These are phyloP conservation scores for Falco punctatus DNA, from an alignment of 2,113 vertebrate genomes.

Conservation along the genomic window DNA sequence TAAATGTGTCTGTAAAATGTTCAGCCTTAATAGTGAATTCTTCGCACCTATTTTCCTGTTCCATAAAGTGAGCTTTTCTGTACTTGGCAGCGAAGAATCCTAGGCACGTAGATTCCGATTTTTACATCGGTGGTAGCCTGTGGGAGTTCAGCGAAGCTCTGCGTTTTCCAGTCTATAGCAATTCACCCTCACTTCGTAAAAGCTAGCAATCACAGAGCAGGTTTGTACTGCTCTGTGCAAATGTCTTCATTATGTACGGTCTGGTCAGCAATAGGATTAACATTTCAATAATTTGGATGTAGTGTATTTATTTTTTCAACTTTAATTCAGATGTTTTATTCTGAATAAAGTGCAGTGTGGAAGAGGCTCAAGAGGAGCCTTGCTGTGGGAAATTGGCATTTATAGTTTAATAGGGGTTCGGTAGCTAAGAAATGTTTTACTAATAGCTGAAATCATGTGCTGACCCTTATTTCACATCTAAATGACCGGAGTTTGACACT, in stretches of 20 bases:
- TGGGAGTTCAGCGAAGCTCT: neutral
- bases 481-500: slow-evolving; percentile 81
- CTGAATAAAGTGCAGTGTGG: neutral
- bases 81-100: neutral
- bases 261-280: neutral
- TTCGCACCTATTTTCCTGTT: neutral
- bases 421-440: slow-evolving; percentile 39
- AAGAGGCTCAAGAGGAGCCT: neutral
- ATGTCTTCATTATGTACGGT: neutral
- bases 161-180: neutral
- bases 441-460: slow-evolving; percentile 62
- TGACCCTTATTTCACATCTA: slow-evolving; percentile 82
- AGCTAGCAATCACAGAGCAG: neutral
- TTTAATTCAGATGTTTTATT: neutral
- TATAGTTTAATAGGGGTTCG: slow-evolving; percentile 19
- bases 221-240: neutral
- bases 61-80: neutral
- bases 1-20: neutral
- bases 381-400: slow-evolving; percentile 24
- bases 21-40: neutral
- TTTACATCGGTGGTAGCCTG: neutral
- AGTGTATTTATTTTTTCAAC: neutral
- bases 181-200: neutral
- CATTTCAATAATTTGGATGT: neutral
- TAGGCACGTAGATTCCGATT: neutral